phyloP scores from a whole-genome alignment of 2,113 vertebrate species.

The Telmatochromis sp. region DNA sequence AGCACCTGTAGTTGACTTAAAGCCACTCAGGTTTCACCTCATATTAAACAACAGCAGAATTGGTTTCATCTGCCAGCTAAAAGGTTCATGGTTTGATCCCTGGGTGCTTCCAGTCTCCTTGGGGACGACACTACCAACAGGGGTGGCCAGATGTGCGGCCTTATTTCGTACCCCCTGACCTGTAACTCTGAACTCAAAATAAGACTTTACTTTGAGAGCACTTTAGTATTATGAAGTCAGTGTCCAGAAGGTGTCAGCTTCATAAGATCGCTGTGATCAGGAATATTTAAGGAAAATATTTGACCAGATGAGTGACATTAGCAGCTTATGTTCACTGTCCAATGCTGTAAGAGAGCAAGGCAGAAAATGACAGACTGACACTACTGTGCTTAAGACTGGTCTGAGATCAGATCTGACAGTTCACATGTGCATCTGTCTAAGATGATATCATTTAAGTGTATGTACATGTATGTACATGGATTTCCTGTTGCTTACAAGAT shows the following conservation, averaged over 20 bases:
- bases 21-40: neutral
- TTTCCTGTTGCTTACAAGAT: neutral
- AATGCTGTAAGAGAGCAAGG: neutral
- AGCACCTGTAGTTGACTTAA: neutral
- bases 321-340: neutral
- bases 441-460: neutral
- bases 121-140: accelerated
- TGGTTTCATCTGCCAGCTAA: neutral
- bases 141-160: neutral
- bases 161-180: neutral
- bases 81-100: neutral
- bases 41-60: neutral
- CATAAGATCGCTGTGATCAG: neutral
- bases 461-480: neutral
- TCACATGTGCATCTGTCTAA: constrained; percentile 26
- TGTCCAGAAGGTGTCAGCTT: accelerated
- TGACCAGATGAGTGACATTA: neutral
- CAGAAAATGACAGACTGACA: accelerated
- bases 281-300: neutral
- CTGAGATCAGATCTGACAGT: neutral
- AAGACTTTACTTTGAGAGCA: neutral
- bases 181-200: neutral
- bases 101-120: neutral
- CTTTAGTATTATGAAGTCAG: accelerated
- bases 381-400: neutral